These are phyloP conservation scores for Lycaon pictus DNA, from an alignment of 2,113 vertebrate species.

Conservation along the genomic window DNA sequence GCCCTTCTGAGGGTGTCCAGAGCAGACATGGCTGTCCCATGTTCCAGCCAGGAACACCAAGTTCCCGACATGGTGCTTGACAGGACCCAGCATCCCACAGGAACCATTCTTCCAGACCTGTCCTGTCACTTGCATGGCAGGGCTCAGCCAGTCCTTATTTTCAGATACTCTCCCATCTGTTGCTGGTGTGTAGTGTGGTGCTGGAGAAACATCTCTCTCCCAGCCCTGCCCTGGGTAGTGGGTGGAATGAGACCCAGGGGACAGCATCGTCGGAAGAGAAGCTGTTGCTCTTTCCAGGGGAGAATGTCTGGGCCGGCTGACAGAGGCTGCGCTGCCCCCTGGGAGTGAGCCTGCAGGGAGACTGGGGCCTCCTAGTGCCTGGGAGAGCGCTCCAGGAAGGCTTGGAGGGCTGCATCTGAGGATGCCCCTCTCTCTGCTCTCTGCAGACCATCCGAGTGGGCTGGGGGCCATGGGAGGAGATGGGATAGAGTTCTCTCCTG, in stretches of 20 bases:
- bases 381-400: not conserved
- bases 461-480: not conserved
- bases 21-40: not conserved
- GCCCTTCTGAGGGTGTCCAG: not conserved
- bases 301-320: not conserved
- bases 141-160: not conserved
- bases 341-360: not conserved
- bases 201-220: not conserved
- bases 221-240: too few relatives aligned
- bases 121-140: not conserved
- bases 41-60: not conserved
- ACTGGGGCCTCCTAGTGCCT: not conserved
- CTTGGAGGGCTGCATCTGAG: not conserved
- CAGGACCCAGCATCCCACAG: not conserved
- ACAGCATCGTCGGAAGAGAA: not conserved
- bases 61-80: not conserved
- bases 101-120: not conserved
- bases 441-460: not conserved
- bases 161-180: not conserved
- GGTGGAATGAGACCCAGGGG: not conserved
- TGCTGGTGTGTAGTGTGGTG: not conserved
- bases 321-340: not conserved
- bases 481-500: not conserved
- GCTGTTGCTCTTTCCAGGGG: not conserved
- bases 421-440: not conserved